These are phyloP conservation scores for Sarcophilus harrisii DNA, from an alignment of 2,797 vertebrate species.

Conservation along the genomic window DNA sequence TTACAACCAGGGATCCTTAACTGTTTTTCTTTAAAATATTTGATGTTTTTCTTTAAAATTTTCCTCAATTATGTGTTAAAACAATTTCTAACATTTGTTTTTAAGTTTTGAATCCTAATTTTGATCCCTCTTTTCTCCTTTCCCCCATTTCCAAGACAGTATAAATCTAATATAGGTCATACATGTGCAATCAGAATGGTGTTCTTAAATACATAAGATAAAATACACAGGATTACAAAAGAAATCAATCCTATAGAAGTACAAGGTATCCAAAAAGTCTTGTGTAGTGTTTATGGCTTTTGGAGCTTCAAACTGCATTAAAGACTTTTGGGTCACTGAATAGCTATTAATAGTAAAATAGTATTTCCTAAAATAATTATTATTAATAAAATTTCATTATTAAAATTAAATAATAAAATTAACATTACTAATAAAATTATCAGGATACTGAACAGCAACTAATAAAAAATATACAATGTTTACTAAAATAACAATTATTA, in stretches of 20 bases:
- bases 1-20: background rate
- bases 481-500: too few relatives aligned
- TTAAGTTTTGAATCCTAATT: too few relatives aligned
- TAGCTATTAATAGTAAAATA: too few relatives aligned
- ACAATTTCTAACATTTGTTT: too few relatives aligned
- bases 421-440: background rate
- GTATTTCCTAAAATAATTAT: too few relatives aligned
- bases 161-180: too few relatives aligned
- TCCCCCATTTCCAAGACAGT: too few relatives aligned
- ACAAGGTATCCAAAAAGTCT: background rate
- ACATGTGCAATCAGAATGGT: background rate
- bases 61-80: too few relatives aligned
- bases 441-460: background rate
- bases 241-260: background rate
- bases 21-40: background rate
- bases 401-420: background rate
- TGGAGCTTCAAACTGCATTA: background rate
- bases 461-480: background rate
- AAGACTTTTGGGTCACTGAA: background rate
- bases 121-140: too few relatives aligned
- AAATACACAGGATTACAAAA: background rate
- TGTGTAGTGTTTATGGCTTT: background rate
- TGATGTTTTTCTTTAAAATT: background rate
- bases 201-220: background rate
- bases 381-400: background rate